A percentile compares a stretch with the other conserved stretches of the same genome.
Evolutionary conservation across 2,797 vertebrate genomes (phyloP).

Genomic region (Dryobates pubescens): DNA sequence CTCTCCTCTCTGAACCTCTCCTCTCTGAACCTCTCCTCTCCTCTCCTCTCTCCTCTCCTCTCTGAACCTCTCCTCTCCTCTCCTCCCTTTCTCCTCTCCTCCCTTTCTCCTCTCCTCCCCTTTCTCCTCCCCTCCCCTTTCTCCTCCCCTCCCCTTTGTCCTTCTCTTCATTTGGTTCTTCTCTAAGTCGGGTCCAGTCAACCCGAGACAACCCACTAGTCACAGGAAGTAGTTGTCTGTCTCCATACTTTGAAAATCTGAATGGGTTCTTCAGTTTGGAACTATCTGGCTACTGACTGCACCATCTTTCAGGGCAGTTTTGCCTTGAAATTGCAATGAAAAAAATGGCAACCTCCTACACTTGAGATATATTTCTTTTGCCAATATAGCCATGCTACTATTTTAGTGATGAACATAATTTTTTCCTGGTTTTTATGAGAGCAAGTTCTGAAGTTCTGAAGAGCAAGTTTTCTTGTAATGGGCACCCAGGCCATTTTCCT

Average conservation of each 20-base stretch:
- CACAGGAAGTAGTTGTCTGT: background rate
- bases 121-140: too few species aligned
- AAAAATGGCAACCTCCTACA: background rate
- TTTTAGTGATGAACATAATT: background rate
- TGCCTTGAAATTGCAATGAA: background rate
- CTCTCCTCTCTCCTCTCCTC: too few species aligned
- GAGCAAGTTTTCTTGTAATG: background rate
- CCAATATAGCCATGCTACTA: background rate
- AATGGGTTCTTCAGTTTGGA: background rate
- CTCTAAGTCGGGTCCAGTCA: background rate
- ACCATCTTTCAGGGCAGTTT: background rate
- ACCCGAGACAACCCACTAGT: background rate
- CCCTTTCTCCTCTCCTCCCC: background rate
- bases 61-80: too few species aligned
- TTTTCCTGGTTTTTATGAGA: background rate
- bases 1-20: too few species aligned
- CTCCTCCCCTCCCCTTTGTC: background rate
- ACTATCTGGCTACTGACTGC: background rate
- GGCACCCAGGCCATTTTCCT: background rate
- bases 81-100: background rate
- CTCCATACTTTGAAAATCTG: background rate
- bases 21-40: too few species aligned
- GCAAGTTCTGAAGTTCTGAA: background rate
- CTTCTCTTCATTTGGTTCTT: background rate
- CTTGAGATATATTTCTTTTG: background rate